Conservation (phyloP, 64 coral and sea anemone species). For the Dendrophyllia cribrosa region DNA sequence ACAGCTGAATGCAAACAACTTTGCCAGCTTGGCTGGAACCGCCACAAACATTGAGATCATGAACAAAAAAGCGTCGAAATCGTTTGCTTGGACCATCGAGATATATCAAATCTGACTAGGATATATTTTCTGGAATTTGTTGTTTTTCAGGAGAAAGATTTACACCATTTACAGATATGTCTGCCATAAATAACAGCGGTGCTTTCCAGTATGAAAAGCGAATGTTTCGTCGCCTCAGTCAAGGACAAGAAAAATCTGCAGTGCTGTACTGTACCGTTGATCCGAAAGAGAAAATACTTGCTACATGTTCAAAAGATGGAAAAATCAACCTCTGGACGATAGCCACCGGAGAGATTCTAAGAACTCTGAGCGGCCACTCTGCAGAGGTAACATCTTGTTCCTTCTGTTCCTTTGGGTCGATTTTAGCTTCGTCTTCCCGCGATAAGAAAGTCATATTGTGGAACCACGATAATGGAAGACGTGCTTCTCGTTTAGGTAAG, state of each 20-base stretch:
- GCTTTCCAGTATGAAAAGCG: slow-evolving; percentile 37
- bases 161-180: not conserved
- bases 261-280: slow-evolving; percentile 40
- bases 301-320: slow-evolving; percentile 63
- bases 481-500: slow-evolving; percentile 73
- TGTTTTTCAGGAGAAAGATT: slow-evolving; percentile 7
- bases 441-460: slow-evolving; percentile 68
- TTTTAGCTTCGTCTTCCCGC: slow-evolving; percentile 60
- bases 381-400: slow-evolving; percentile 62
- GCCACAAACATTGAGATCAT: no score
- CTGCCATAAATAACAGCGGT: not conserved
- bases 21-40: not conserved
- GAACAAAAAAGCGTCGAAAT: no score
- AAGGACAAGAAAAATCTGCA: slow-evolving; percentile 17
- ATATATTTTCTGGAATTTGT: not conserved
- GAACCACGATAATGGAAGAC: slow-evolving; percentile 58
- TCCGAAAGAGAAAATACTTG: slow-evolving; percentile 45
- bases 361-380: slow-evolving; percentile 43
- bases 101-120: not conserved
- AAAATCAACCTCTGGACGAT: slow-evolving; percentile 55
- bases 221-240: not conserved
- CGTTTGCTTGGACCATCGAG: not conserved
- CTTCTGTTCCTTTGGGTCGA: slow-evolving; percentile 48
- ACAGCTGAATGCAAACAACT: not conserved
- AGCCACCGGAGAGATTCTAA: slow-evolving; percentile 48